Base-by-base conservation (phyloP, 1,140 invertebrate species). In the Drosophila kepulauana region DNA sequence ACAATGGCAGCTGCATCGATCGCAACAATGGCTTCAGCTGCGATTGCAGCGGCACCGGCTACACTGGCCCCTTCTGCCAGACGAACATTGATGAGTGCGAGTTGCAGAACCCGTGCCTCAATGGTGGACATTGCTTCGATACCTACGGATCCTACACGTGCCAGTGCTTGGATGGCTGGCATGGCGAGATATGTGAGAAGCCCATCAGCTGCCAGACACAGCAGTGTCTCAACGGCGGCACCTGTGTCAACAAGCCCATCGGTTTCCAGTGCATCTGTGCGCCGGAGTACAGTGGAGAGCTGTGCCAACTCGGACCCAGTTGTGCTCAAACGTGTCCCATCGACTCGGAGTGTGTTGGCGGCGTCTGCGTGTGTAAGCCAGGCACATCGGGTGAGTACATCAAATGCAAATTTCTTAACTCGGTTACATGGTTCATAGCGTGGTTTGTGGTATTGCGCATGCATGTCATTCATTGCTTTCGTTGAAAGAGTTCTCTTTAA, bases 41-140 rank as follows among this genome's bases (percentile, higher is more conserved):
- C 92, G 94, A 94, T 82, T 97, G 96, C 92, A 93, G 93, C 15
- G 94, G 94, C 67, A 97, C 96, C 4, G 96, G 97, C 10, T 99
- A 97, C 92, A 94, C 94, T 61, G 98, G 97, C 11, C 84, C 92
- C 8, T 94, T 96, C 48, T 99, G 98, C 93, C 96, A 98, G 89
- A 93, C 94, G 1, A 97, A 98, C 91, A 96, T 98, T 64, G 95
- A 98, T 93, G 98, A 99, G 92, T 98, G 98, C 93, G 93, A 94
- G 56, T 88, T 93, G 57, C 88, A 93, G 30, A 95, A 94, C 78
- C 95, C 97, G 0, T 98, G 97, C 93, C 93, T 95, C 8, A 96
- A 97, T 93, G 94, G 95, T 0, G 96, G 97, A 16, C 93, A 94
- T 6, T 97, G 97, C 92, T 97, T 95, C 90, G 96, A 97, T 91